Percentiles rank a stretch among this genome's conserved stretches.
Evolutionary conservation across 2,888 invertebrate species (phyloP).

Genomic region (Metopia argyrocephala): DNA sequence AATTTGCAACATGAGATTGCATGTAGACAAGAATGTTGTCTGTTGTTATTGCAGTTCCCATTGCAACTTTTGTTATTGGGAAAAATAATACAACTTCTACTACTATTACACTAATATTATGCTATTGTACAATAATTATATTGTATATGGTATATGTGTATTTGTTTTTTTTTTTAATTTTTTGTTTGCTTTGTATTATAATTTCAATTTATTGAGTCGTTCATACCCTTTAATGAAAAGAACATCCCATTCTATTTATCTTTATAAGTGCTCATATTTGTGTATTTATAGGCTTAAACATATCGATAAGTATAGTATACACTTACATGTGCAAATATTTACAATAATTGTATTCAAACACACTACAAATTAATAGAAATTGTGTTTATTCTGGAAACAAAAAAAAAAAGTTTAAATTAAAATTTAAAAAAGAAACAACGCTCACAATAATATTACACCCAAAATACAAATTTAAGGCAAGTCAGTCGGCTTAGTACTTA

Average conservation of each 20-base stretch:
- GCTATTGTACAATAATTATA: not conserved
- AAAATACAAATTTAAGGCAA: too few relatives aligned
- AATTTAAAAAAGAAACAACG: not conserved
- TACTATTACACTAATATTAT: not conserved
- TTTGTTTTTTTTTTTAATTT: not conserved
- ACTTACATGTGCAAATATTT: too few relatives aligned
- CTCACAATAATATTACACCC: too few relatives aligned
- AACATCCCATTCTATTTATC: too few relatives aligned
- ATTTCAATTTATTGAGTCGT: not conserved
- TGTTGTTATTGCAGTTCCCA: conserved; percentile 26
- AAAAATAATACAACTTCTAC: not conserved
- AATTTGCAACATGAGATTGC: conserved; percentile 57
- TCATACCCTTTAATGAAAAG: too few relatives aligned
- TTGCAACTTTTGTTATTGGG: conserved; percentile 32
- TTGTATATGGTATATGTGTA: too few relatives aligned
- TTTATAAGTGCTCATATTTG: not conserved
- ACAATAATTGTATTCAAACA: conserved; percentile 65
- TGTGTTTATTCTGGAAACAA: conserved; percentile 41
- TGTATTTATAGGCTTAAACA: conserved; percentile 30
- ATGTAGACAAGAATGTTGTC: conserved; percentile 60
- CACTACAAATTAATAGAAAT: conserved; percentile 66
- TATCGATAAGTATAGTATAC: too few relatives aligned
- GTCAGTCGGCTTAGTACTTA: too few relatives aligned
- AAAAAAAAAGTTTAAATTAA: conserved; percentile 15
- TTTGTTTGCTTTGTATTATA: conserved; percentile 1